phyloP scores from a whole-genome alignment of 2,113 vertebrate species.

The Haemorhous mexicanus region DNA sequence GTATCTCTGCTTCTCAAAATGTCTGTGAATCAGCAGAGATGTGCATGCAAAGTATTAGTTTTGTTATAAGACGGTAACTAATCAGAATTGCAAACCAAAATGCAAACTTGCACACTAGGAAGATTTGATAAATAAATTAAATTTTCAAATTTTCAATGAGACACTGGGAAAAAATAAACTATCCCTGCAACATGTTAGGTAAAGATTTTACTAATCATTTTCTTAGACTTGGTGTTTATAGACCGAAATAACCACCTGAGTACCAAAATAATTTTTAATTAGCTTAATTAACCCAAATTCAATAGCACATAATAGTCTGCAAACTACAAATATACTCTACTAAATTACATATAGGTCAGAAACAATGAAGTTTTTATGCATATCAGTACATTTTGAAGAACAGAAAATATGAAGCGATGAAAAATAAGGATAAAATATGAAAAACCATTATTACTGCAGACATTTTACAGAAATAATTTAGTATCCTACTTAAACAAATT shows the following conservation, averaged over 20 bases:
- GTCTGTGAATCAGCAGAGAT: accelerated
- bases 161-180: background rate
- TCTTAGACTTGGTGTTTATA: background rate
- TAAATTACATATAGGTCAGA: background rate
- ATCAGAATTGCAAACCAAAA: background rate
- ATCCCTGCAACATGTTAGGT: background rate
- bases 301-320: background rate
- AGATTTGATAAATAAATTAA: background rate
- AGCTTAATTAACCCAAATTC: background rate
- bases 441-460: background rate
- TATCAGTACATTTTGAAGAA: background rate
- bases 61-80: background rate
- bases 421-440: background rate
- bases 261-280: background rate
- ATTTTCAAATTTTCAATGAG: background rate
- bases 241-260: background rate
- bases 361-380: background rate
- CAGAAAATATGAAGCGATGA: background rate
- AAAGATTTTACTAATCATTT: background rate
- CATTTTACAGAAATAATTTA: background rate
- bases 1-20: background rate
- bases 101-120: background rate
- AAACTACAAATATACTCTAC: background rate
- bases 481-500: background rate
- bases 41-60: accelerated